Evolutionary conservation across 2,113 vertebrate species (phyloP), one percentile per base, ranked within the genome.

Genomic region (Neotoma lepida): DNA sequence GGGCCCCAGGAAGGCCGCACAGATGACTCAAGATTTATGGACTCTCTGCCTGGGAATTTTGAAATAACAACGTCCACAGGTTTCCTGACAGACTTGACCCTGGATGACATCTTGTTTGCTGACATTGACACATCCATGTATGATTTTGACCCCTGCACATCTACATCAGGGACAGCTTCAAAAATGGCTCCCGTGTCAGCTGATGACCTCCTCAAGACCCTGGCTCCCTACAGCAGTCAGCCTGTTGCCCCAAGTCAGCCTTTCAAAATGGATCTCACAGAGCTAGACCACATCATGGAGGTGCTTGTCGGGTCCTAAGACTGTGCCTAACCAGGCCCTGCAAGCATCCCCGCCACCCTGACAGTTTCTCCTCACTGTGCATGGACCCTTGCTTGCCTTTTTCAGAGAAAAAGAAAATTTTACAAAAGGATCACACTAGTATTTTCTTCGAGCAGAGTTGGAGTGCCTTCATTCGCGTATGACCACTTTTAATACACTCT

Each of bases 81-180:
- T 93, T 99, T 99, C 92, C 99, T 99, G 96, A 99, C 99, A 51
- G 99, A 99, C 98, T 98, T 99, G 98, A 99, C 99, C 93, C 98
- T 99, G 98, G 99, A 99, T 74, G 99, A 99, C 87, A 99, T 99
- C 97, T 98, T 99, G 71, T 99, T 99, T 8, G 99, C 99, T 13
- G 99, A 99, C 97, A 99, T 99, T 81, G 99, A 99, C 96, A 99
- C 99, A 81, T 99, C 99, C 96, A 99, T 99, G 99, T 99, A 99
- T 82, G 99, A 99, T 98, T 99, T 99, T 96, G 99, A 99, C 97
- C 99, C 99, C 96, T 99, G 99, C 98, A 99, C 99, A 0, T 98
- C 99, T 3, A 97, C 99, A 78, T 97, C 98, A 0, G 99, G 98
- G 44, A 96, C 98, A 0, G 97, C 99, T 91, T 98, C 99, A 56